phyloP scores from a whole-genome alignment of 2,113 vertebrate species.

The Xiphophorus hellerii region DNA sequence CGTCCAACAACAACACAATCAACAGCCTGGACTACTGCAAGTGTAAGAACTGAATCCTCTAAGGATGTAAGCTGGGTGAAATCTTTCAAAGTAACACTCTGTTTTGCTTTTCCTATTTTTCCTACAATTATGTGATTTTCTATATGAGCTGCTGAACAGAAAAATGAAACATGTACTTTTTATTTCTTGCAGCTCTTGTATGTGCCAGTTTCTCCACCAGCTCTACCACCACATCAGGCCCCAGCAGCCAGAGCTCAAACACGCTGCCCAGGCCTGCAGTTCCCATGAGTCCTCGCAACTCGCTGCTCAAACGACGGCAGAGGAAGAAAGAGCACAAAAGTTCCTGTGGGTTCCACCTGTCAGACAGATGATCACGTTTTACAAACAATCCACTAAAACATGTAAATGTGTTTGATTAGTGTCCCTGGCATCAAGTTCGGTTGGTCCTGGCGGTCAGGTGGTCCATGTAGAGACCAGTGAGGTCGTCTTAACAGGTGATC shows the following conservation, averaged over 20 bases:
- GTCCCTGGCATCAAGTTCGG: slow-evolving; percentile 91
- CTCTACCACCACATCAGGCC: slow-evolving; percentile 85
- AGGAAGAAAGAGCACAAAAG: slow-evolving; percentile 95
- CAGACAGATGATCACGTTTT: accelerated
- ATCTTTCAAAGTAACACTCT: not conserved
- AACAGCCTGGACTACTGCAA: slow-evolving; percentile 76
- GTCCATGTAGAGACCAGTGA: slow-evolving; percentile 94
- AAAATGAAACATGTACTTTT: not conserved
- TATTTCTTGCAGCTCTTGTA: slow-evolving; percentile 83
- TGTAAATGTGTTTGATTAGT: slow-evolving; percentile 71
- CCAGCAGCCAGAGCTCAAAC: slow-evolving; percentile 88
- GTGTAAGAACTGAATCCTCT: slow-evolving; percentile 48
- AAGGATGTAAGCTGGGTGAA: not conserved
- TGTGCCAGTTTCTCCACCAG: slow-evolving; percentile 91
- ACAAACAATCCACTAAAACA: not conserved
- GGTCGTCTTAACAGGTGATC: slow-evolving; percentile 90
- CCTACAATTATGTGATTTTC: not conserved
- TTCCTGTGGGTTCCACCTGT: slow-evolving; percentile 80
- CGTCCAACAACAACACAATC: slow-evolving; percentile 75
- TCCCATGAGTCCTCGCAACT: slow-evolving; percentile 93
- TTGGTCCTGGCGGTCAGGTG: slow-evolving; percentile 95
- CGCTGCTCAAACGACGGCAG: slow-evolving; percentile 89
- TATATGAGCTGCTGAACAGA: not conserved
- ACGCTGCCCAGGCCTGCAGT: slow-evolving; percentile 87
- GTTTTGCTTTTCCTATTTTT: not conserved